Evolutionary conservation across 2,888 invertebrate genomes (phyloP).

Genomic region (Pammene aurita): DNA sequence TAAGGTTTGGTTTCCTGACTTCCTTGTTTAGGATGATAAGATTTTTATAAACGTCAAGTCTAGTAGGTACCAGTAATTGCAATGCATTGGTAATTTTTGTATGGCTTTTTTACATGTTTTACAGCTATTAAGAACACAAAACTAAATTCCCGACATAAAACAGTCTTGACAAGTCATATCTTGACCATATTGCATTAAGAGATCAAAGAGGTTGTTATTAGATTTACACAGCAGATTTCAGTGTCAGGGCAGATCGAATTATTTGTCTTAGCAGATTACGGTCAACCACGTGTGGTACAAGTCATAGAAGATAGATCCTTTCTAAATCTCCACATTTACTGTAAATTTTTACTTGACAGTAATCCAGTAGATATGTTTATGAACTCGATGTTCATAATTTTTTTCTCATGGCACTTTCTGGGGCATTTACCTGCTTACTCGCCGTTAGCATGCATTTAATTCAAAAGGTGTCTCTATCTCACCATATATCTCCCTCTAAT

Average conservation of each 20-base stretch:
- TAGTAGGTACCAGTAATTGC: no score
- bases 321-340: neutral
- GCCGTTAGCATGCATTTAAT: no score
- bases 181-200: neutral
- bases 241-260: slow-evolving; percentile 23
- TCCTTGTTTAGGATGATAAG: neutral
- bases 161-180: neutral
- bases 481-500: no score
- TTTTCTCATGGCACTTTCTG: no score
- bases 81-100: no score
- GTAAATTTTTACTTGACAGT: no score
- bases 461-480: no score
- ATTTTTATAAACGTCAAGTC: neutral
- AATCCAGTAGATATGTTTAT: no score
- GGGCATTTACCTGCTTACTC: no score
- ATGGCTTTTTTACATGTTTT: no score
- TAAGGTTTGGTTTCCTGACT: slow-evolving; percentile 8
- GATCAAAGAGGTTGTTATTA: slow-evolving; percentile 28
- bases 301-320: neutral
- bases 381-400: neutral
- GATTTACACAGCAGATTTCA: slow-evolving; percentile 20
- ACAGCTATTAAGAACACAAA: no score
- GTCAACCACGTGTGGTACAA: slow-evolving; percentile 20
- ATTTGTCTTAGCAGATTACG: slow-evolving; percentile 28
- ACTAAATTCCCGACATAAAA: neutral